Evolutionary conservation across 2,113 vertebrate genomes (phyloP).

Genomic region (Larimichthys crocea): DNA sequence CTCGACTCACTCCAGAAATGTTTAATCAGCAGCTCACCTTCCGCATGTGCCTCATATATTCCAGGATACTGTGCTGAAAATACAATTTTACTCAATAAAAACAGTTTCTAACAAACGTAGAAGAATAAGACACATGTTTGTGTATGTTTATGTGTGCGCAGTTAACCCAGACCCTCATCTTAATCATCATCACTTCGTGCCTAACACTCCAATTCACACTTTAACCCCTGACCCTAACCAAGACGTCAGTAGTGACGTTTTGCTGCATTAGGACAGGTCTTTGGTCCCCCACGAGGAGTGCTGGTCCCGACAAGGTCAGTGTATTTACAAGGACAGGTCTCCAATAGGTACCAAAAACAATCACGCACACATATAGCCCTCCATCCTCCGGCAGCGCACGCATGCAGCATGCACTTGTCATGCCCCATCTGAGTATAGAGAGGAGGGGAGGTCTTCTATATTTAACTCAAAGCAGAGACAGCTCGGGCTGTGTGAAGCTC

Average conservation of each 20-base stretch:
- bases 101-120: neutral
- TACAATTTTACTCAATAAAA: conserved; percentile 21
- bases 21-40: neutral
- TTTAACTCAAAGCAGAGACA: conserved; percentile 62
- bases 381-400: conserved; percentile 46
- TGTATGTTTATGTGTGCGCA: no score
- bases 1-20: neutral
- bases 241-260: no score
- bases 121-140: neutral
- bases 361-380: neutral
- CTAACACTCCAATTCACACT: no score
- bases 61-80: conserved; percentile 13
- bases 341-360: no score
- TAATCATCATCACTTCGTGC: no score
- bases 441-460: conserved; percentile 67
- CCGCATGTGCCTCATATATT: neutral
- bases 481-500: conserved; percentile 4
- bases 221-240: no score
- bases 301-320: no score
- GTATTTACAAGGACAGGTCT: no score
- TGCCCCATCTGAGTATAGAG: conserved; percentile 37
- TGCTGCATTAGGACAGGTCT: no score
- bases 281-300: no score
- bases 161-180: no score
- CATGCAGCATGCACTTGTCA: conserved; percentile 53